Conservation (phyloP, 2,797 vertebrate genomes). For the Cirrhinus mrigala region DNA sequence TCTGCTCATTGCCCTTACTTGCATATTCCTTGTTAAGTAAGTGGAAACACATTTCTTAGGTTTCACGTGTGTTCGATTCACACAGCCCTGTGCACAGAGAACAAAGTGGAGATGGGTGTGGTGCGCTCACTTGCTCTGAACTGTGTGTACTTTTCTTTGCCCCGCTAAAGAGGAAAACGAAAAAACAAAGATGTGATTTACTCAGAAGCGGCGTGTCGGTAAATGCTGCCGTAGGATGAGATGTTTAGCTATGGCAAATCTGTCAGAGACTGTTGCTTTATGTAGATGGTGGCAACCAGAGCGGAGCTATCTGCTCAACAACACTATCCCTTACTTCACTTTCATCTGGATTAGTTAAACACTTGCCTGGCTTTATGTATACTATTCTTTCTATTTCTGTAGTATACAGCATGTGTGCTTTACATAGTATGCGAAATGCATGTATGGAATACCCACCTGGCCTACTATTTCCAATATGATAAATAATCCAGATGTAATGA, state of each 20-base stretch:
- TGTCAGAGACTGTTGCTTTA: neutral
- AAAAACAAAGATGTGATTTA: conserved; percentile 32
- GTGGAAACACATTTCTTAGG: conserved; percentile 6
- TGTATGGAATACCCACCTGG: neutral
- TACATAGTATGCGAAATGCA: neutral
- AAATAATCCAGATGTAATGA: neutral
- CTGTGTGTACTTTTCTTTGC: conserved; percentile 56
- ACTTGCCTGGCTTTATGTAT: too few relatives aligned
- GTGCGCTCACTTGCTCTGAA: conserved; percentile 49
- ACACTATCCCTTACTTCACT: neutral
- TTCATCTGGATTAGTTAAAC: neutral
- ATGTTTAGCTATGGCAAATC: neutral
- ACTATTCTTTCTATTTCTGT: neutral
- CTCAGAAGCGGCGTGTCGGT: neutral
- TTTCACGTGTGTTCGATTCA: neutral
- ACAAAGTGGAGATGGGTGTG: conserved; percentile 63
- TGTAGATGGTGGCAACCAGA: too few relatives aligned
- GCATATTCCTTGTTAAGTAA: conserved; percentile 15
- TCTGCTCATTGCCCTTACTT: conserved; percentile 15
- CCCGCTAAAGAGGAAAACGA: conserved; percentile 60
- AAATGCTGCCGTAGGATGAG: conserved; percentile 6
- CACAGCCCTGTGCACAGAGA: conserved; percentile 21
- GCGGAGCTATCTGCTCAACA: neutral
- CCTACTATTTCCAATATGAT: neutral
- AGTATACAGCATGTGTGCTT: neutral